phyloP scores from a whole-genome alignment of 1,140 invertebrate species.

The Bacillus rossius region DNA sequence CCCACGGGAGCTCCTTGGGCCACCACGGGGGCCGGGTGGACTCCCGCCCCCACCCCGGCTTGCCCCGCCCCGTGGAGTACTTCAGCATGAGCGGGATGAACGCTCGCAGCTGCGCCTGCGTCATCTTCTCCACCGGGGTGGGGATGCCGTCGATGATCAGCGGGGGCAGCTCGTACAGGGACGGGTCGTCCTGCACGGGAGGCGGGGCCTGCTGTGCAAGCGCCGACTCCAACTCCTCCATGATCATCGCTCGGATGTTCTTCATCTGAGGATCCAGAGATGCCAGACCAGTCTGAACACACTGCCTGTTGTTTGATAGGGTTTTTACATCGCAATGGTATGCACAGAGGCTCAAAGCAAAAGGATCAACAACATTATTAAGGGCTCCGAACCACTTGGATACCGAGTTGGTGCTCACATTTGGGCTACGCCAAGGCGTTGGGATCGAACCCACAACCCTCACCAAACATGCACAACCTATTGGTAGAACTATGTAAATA shows the following conservation, averaged over 20 bases:
- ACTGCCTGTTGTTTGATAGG: too few species aligned
- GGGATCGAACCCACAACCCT: too few species aligned
- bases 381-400: too few species aligned
- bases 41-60: slow-evolving; percentile 95
- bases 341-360: too few species aligned
- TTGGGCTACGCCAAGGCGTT: too few species aligned
- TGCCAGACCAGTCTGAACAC: too few species aligned
- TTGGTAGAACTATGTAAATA: too few species aligned
- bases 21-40: slow-evolving; percentile 95
- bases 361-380: too few species aligned
- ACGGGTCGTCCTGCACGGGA: slow-evolving; percentile 85
- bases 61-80: slow-evolving; percentile 93
- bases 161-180: slow-evolving; percentile 90
- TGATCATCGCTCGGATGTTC: slow-evolving; percentile 83
- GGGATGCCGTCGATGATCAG: slow-evolving; percentile 96
- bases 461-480: too few species aligned
- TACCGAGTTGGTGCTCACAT: too few species aligned
- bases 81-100: slow-evolving; percentile 98
- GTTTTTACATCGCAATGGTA: too few species aligned
- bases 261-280: slow-evolving; percentile 51
- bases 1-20: slow-evolving; percentile 96
- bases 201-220: slow-evolving; percentile 92
- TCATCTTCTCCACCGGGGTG: slow-evolving; percentile 98
- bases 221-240: slow-evolving; percentile 91
- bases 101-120: slow-evolving; percentile 91